These are phyloP conservation scores for Psilanteris sp. DNA, from an alignment of 1,140 invertebrate species.

Conservation along the genomic window DNA sequence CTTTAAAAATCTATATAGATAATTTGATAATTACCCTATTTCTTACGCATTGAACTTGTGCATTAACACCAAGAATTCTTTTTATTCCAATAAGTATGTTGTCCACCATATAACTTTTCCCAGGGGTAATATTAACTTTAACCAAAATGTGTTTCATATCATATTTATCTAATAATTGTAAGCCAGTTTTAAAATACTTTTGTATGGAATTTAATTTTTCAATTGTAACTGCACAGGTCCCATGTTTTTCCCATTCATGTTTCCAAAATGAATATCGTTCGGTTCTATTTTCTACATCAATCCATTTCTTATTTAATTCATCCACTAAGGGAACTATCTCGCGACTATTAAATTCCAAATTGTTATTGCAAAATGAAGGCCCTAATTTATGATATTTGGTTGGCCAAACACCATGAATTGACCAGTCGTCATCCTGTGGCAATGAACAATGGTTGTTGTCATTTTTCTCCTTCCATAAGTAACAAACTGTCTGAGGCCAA, in stretches of 20 bases:
- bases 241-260: constrained; percentile 93
- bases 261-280: constrained; percentile 85
- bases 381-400: constrained; percentile 84
- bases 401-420: constrained; percentile 92
- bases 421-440: constrained; percentile 84
- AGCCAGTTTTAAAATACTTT: constrained; percentile 87
- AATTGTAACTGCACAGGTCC: constrained; percentile 86
- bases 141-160: constrained; percentile 83
- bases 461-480: constrained; percentile 83
- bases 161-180: constrained; percentile 83
- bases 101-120: constrained; percentile 80
- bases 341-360: constrained; percentile 83
- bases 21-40: constrained; percentile 1
- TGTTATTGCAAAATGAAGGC: constrained; percentile 85
- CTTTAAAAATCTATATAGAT: too few relatives aligned
- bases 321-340: constrained; percentile 82
- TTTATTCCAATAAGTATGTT: constrained; percentile 82
- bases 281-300: constrained; percentile 85
- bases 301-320: constrained; percentile 85
- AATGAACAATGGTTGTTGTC: constrained; percentile 83
- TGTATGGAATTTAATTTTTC: constrained; percentile 83
- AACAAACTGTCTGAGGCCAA: constrained; percentile 89
- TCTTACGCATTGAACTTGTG: constrained; percentile 62
- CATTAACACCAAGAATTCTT: constrained; percentile 62
- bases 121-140: constrained; percentile 82